Evolutionary conservation across 2,113 vertebrate species (phyloP), one percentile per base, ranked within the genome.

Genomic region (Pavo muticus): DNA sequence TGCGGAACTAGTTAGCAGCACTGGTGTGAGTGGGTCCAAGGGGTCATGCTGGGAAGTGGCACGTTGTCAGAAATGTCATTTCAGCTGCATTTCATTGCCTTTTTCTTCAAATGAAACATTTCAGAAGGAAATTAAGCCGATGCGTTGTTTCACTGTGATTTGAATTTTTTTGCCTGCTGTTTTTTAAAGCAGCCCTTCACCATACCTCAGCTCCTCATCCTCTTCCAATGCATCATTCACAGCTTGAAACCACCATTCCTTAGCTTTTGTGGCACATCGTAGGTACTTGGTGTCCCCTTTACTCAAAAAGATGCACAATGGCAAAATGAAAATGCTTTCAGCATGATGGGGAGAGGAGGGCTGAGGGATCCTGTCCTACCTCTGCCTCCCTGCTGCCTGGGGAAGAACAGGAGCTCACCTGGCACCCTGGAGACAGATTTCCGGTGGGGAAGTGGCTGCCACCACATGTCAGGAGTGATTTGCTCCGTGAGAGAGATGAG

Each of bases 21-120:
- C 56, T 90, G 87, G 90, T 94, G 82, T 91, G 64, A 96, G 50
- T 77, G 84, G 82, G 94, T 90, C 85, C 30, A 2, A 92, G 87
- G 92, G 94, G 93, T 95, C 94, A 91, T 64, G 82, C 64, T 95
- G 95, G 83, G 94, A 97, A 94, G 94, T 96, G 74, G 84, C 90
- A 93, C 87, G 92, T 95, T 94, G 94, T 96, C 93, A 97, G 87
- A 95, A 95, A 92, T 40, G 91, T 94, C 93, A 96, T 92, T 96
- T 92, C 94, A 93, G 73, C 52, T 64, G 65, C 3, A 0, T 96
- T 96, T 92, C 84, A 44, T 92, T 87, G 86, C 84, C 35, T 86
- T 92, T 96, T 94, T 52, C 88, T 81, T 93, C 88, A 95, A 93
- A 94, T 71, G 73, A 95, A 95, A 96, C 88, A 91, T 75, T 88